Percentiles rank a stretch among this genome's conserved stretches.
phyloP scores from a whole-genome alignment of 2,888 invertebrate genomes.

The Odontothrips loti region DNA sequence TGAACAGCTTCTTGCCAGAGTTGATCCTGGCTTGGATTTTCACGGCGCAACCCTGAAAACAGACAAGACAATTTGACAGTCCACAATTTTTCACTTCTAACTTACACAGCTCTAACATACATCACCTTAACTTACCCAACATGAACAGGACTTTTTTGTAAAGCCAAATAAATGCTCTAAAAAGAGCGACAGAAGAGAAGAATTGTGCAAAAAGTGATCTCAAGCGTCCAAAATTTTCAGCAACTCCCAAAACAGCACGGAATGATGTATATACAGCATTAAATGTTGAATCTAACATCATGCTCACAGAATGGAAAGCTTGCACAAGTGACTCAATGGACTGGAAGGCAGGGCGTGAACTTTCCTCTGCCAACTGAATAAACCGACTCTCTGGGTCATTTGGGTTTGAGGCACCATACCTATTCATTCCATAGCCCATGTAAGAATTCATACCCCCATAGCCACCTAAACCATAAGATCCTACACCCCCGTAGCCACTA shows the following conservation, averaged over 20 bases:
- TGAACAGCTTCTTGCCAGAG: slow-evolving; percentile 45
- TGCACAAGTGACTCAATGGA: slow-evolving; percentile 89
- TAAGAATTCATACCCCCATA: not conserved
- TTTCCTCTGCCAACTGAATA: slow-evolving; percentile 85
- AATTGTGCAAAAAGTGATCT: slow-evolving; percentile 79
- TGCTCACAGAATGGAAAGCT: slow-evolving; percentile 88
- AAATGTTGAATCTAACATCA: slow-evolving; percentile 90
- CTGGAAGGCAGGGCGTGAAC: slow-evolving; percentile 87
- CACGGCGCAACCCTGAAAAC: slow-evolving; percentile 43
- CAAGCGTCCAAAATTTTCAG: slow-evolving; percentile 86
- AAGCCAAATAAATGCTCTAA: slow-evolving; percentile 75
- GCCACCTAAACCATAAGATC: not conserved
- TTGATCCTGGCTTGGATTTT: slow-evolving; percentile 44
- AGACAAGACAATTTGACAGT: slow-evolving; percentile 18
- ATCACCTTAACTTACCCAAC: slow-evolving; percentile 52
- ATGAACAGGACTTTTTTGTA: slow-evolving; percentile 67
- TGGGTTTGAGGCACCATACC: not conserved
- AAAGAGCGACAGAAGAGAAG: slow-evolving; percentile 79
- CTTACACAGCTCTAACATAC: not conserved
- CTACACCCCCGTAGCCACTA: not conserved
- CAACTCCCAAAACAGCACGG: slow-evolving; percentile 90
- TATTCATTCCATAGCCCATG: not conserved
- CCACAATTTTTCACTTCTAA: no score
- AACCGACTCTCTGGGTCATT: slow-evolving; percentile 53
- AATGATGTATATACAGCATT: slow-evolving; percentile 89